Percentiles rank a stretch among this genome's conserved stretches.
Conservation (phyloP, 2,888 invertebrate species). For the Fragum fragum region DNA sequence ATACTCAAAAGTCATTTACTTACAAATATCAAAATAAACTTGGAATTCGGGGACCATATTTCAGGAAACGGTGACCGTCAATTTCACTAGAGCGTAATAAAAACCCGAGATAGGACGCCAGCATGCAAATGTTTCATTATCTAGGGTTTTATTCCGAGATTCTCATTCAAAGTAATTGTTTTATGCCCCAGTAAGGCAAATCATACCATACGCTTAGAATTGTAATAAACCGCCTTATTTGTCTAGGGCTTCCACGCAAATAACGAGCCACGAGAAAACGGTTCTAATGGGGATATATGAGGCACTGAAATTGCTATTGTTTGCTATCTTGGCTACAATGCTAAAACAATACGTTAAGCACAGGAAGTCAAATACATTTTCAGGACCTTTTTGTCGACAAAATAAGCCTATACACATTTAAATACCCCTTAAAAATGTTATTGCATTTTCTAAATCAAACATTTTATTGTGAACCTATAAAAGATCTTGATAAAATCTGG, state of each 20-base stretch:
- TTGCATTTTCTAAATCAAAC: too few relatives aligned
- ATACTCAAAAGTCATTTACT: slow-evolving; percentile 12
- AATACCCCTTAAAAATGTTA: too few relatives aligned
- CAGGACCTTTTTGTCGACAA: too few relatives aligned
- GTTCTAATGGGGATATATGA: too few relatives aligned
- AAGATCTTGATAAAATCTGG: too few relatives aligned
- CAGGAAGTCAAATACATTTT: too few relatives aligned
- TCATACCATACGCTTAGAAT: slow-evolving; percentile 17
- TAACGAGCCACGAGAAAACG: neutral
- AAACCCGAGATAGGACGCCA: slow-evolving; percentile 14
- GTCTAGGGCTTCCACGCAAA: slow-evolving; percentile 13
- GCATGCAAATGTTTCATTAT: slow-evolving; percentile 35
- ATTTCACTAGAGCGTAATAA: slow-evolving; percentile 32
- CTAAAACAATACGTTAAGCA: too few relatives aligned
- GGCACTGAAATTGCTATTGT: too few relatives aligned
- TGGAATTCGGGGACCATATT: slow-evolving; percentile 12
- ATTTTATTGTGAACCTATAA: too few relatives aligned
- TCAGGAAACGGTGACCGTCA: slow-evolving; percentile 27
- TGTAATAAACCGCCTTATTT: slow-evolving; percentile 24
- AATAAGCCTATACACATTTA: too few relatives aligned
- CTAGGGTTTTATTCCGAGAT: slow-evolving; percentile 10
- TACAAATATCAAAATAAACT: slow-evolving; percentile 20
- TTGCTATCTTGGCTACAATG: too few relatives aligned
- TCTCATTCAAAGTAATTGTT: slow-evolving; percentile 30
- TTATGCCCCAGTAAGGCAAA: slow-evolving; percentile 19